Evolutionary conservation across 2,797 vertebrate species (phyloP), one percentile per base, ranked within the genome.

Genomic region (Cephalopachus bancanus): DNA sequence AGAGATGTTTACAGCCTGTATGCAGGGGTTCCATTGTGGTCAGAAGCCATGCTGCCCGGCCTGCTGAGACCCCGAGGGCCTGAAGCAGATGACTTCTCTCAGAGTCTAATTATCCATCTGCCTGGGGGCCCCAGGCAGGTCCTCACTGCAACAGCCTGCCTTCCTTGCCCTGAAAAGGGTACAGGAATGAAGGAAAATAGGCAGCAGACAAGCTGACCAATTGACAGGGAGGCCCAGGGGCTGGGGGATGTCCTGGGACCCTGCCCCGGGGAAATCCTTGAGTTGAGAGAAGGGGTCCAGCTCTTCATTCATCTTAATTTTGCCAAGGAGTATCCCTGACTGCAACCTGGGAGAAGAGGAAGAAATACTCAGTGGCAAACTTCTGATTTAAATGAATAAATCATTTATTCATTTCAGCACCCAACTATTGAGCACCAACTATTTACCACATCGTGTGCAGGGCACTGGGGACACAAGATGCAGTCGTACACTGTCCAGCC

Each of bases 81-180:
- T 5, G 20, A 83, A 98, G 97, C 98, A 99, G 98, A 98, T 98
- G 98, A 97, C 94, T 98, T 81, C 97, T 97, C 96, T 98, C 98
- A 97, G 97, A 97, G 96, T 96, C 97, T 98, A 95, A 98, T 98
- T 97, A 98, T 90, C 75, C 0, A 20, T 0, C 83, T 6, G 59
- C 96, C 96, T 84, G 69, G 94, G 37, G 96, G 95, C 94, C 86
- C 74, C 74, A 96, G 96, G 75, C 60, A 0, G 89, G 93, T 83
- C 7, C 49, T 83, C 14, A 1, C 51, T 0, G 1, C 28, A 37
- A 92, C 49, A 69, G 37, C 69, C 69, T 0, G 1, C 83, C 71
- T 84, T 75, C 44, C 75, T 78, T 72, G 79, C 51, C 69, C 69
- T 69, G 76, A 76, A 85, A 81, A 59, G 44, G 92, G 24, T 88